Base-by-base conservation (phyloP, 2,797 vertebrate genomes). In the Halcyon leucocephala region DNA sequence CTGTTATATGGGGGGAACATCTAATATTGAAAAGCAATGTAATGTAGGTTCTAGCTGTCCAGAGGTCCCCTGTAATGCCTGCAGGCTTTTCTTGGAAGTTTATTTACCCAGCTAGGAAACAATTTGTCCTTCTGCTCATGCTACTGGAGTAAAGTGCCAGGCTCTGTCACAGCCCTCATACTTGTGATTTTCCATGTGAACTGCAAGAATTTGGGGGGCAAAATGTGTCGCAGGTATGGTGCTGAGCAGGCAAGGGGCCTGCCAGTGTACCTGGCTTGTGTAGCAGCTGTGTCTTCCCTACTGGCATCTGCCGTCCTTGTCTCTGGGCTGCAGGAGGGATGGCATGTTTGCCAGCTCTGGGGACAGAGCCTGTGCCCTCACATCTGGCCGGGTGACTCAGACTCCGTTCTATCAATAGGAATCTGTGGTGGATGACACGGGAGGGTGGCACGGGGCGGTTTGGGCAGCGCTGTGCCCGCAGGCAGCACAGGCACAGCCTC, bases 191-290 rank as follows among this genome's bases (percentile, higher is more conserved):
- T 33, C 73, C 24, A 0, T 4, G n/a, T 10, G 41, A 79, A 49
- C 33, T 12, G 21, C 2, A 66, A 71, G 26, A 1, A 4, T 81
- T 39, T 65, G 1, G 14, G 17, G 57, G 57, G 37, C 5, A 22
- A 39, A n/a, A 77, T 1, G 2, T 4, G 8, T 60, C 25, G 2
- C 0, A 0, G 25, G 33, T 22, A 2, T 8, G 1, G 0, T 6
- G 39, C 60, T 18, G 49, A 60, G 60, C 14, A 6, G 29, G 6
- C 1, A 1, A 3, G 55, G 69, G 19, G 82, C 11, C 41, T 69
- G 61, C 37, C 31, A 41, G 61, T 28, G 10, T 29, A 18, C 11
- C 14, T 61, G 82, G 42, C 44, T 70, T 1, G 7, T 1, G 10
- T 8, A 55, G 7, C n/a, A 55, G 57, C 65, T 0, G 4, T 26